Conservation (phyloP, 1,140 invertebrate genomes). For the Drosophila triauraria region DNA sequence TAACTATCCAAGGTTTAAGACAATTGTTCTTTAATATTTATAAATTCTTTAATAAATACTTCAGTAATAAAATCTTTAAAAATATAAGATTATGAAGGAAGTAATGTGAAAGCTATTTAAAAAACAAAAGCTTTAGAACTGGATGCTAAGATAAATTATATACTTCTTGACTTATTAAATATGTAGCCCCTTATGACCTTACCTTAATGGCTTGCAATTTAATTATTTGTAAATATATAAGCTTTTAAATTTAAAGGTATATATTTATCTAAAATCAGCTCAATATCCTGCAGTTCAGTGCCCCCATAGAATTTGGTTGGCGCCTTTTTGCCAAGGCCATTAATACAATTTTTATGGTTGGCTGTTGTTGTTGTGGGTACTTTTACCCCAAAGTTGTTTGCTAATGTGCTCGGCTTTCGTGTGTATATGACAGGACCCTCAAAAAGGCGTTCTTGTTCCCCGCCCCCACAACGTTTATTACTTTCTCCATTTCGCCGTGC, state of each 20-base stretch:
- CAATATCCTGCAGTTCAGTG: conserved; percentile 11
- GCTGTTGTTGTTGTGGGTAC: conserved; percentile 32
- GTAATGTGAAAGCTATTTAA: too few species aligned
- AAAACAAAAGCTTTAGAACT: too few species aligned
- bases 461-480: neutral
- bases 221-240: neutral
- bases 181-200: too few species aligned
- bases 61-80: too few species aligned
- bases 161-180: too few species aligned
- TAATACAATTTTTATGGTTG: conserved; percentile 36
- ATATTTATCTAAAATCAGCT: neutral
- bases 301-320: conserved; percentile 13
- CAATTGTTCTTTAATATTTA: too few species aligned
- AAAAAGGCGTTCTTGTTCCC: conserved; percentile 11
- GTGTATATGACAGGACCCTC: conserved; percentile 44
- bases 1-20: neutral
- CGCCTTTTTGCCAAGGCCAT: conserved; percentile 32
- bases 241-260: neutral
- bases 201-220: neutral
- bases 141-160: too few species aligned
- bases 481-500: conserved; percentile 29
- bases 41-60: too few species aligned
- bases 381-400: conserved; percentile 34
- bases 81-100: too few species aligned
- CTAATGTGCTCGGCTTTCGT: conserved; percentile 44